Conservation (phyloP, 1,140 invertebrate species). For the Heliconius eleuchia region DNA sequence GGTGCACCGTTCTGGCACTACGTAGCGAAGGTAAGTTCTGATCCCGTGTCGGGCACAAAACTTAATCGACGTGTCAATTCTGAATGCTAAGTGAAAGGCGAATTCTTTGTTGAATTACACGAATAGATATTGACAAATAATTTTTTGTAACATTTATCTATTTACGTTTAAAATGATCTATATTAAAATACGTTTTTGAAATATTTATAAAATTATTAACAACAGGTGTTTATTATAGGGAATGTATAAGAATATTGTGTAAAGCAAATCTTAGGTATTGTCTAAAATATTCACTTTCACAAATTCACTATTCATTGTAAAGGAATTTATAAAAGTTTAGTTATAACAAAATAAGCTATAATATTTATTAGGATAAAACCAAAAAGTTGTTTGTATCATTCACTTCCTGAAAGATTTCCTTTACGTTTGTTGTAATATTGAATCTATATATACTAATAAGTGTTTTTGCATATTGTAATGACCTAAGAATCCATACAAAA, state of each 20-base stretch:
- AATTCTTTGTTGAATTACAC: constrained; percentile 72
- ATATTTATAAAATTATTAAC: background rate
- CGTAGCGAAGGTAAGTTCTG: constrained; percentile 63
- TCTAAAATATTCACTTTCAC: constrained; percentile 24
- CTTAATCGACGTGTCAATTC: constrained; percentile 73
- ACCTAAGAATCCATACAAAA: constrained; percentile 8
- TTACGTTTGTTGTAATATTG: background rate
- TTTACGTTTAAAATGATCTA: background rate
- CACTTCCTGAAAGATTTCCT: background rate
- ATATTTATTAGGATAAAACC: background rate
- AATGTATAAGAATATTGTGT: background rate
- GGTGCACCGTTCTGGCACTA: constrained; percentile 42
- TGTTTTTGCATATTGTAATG: background rate
- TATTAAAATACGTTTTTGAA: background rate
- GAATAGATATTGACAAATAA: constrained; percentile 39
- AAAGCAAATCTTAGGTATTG: background rate
- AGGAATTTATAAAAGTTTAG: constrained; percentile 6
- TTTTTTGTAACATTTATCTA: constrained; percentile 31
- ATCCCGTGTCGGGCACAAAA: constrained; percentile 60
- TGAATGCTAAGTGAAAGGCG: constrained; percentile 77
- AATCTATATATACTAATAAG: background rate
- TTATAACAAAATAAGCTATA: background rate
- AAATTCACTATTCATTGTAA: constrained; percentile 8
- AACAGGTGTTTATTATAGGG: background rate
- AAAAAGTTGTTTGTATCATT: background rate